Evolutionary conservation across 2,797 vertebrate species (phyloP).

Genomic region (Diglossa cyanea): DNA sequence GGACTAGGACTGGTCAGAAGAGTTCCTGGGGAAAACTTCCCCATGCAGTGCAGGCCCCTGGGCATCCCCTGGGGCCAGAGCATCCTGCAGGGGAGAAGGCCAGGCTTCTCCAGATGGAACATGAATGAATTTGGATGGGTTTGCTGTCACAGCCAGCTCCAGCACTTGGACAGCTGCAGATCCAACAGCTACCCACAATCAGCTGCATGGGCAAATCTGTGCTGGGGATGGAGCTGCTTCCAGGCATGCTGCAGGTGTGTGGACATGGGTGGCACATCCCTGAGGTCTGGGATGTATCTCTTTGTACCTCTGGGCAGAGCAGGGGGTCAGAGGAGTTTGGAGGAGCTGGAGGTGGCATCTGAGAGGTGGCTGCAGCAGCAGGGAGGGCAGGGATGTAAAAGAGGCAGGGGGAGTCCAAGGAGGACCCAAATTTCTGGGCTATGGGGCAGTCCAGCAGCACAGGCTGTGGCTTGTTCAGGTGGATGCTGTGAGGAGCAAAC

Average conservation of each 20-base stretch:
- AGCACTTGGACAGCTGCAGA: neutral
- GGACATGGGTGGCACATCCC: rapidly evolving
- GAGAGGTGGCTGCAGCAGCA: neutral
- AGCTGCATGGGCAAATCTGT: neutral
- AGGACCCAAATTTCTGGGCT: neutral
- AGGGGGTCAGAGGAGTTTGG: neutral
- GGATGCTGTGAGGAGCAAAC: neutral
- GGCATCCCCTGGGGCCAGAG: neutral
- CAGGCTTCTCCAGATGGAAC: neutral
- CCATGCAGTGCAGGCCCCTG: neutral
- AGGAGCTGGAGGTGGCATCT: rapidly evolving
- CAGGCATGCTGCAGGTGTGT: neutral
- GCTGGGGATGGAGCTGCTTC: neutral
- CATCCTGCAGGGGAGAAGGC: neutral
- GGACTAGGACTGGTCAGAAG: neutral
- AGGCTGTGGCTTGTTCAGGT: neutral
- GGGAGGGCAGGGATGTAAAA: neutral
- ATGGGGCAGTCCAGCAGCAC: neutral
- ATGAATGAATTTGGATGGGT: neutral
- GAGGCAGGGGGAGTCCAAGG: neutral
- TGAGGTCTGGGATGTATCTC: neutral
- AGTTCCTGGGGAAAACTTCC: neutral
- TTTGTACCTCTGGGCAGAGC: neutral
- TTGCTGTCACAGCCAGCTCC: rapidly evolving
- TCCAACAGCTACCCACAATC: neutral